Evolutionary conservation across 2,113 vertebrate genomes (phyloP).

Genomic region (Nyctibius bracteatus): DNA sequence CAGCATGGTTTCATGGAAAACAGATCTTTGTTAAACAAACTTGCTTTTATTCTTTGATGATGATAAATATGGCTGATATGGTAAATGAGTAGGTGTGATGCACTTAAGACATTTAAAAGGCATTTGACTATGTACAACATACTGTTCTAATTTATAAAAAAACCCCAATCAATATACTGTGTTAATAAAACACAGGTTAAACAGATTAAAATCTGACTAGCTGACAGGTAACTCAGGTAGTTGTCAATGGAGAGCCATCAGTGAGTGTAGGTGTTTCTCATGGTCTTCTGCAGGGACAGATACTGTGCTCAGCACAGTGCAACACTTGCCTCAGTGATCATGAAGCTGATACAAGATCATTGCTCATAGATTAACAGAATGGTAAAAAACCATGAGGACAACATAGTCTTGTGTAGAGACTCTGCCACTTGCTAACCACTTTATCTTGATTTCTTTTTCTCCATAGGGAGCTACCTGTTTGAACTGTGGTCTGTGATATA

Average conservation of each 20-base stretch:
- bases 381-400: not conserved
- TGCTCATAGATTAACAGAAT: not conserved
- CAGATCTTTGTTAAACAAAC: not conserved
- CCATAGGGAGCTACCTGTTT: not conserved
- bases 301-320: not conserved
- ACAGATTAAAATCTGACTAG: not conserved
- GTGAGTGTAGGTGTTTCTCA: not conserved
- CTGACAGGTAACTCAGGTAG: not conserved
- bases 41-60: not conserved
- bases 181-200: not conserved
- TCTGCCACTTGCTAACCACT: not conserved
- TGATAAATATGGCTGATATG: not conserved
- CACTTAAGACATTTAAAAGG: not conserved
- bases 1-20: not conserved
- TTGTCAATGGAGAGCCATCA: not conserved
- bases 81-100: not conserved
- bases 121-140: not conserved
- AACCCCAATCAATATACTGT: accelerated
- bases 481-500: not conserved
- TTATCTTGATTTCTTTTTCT: not conserved
- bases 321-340: not conserved
- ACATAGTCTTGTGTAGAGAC: not conserved
- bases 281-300: not conserved
- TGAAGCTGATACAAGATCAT: not conserved
- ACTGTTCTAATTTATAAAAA: not conserved